Base-by-base conservation (phyloP, 2,888 invertebrate species). In the Seladonia tumulorum region DNA sequence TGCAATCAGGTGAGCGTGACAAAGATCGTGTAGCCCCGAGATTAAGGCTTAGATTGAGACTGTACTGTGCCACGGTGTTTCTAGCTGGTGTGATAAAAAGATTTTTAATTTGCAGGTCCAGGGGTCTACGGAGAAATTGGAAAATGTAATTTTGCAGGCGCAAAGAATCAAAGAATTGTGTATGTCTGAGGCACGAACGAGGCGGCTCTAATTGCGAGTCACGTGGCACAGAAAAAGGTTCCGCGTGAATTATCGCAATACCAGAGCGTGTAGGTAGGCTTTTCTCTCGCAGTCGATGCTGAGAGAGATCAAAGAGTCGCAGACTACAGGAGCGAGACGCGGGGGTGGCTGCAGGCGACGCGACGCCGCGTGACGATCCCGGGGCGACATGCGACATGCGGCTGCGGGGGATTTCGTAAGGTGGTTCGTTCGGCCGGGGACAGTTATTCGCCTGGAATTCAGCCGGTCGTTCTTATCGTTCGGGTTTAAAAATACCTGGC, bases 401-500 rank as follows among this genome's bases (percentile, higher is more conserved):
- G 10, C 57, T 12, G 57, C n/a, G 12, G 16, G 29, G 63, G 78
- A 88, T 89, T 89, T 88, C 88, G 88, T 88, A 89, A 89, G 89
- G 85, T 88, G 87, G 82, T 80, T 88, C 83, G 83, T 83, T 85
- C 66, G 39, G 49, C 71, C 71, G n/a, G 78, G 76, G 83, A 83
- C 87, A 86, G 82, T 86, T 79, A 81, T 87, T 86, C 85, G 82
- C 68, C 35, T 83, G 90, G 90, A 91, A 90, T 91, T 79, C 88
- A 66, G 80, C 68, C 77, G 82, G 68, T 74, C 81, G 85, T 87
- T 87, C 84, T 90, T 91, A 88, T 91, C 90, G 91, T 83, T n/a
- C 87, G 72, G 85, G 82, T 89, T 90, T 89, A 91, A 90, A 90
- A 90, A 90, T 90, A 90, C 86, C 87, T 89, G 90, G 91, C 91